Evolutionary conservation across 2,888 invertebrate species (phyloP), one percentile per base, ranked within the genome.

Genomic region (Scaeva pyrastri): DNA sequence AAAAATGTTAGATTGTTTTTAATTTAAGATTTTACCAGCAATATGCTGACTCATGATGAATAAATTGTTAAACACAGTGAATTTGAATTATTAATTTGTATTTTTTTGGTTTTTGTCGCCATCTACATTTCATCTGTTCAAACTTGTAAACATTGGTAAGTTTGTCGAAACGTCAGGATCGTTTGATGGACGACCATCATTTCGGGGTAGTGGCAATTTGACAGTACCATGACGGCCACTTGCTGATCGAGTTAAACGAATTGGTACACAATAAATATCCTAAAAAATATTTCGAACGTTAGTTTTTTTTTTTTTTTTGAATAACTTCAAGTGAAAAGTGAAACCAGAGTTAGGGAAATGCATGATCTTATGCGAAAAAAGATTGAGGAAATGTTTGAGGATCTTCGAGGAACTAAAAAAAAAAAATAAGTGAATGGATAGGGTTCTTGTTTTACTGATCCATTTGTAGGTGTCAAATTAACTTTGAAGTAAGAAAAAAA

Each of bases 261-360:
- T 74, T 70, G 86, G 86, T 21, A 86, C 50, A 43, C 82, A 82
- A 71, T 82, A 82, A 58, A 86, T 86, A n/a, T 2, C 58, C 19
- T 74, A 43, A 79, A 73, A 82, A 55, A 77, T 12, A 60, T 0
- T 48, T 21, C 2, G 19, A 23, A 58, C 11, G 16, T 31, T 45
- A 31, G 8, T 31, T 31, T 31, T 31, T 31, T 8, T 31, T 31
- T 31, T 31, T 31, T 31, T 31, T 8, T 31, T 31, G 31, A 31
- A n/a, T n/a, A n/a, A n/a, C n/a, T n/a, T n/a, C 5, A 31, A 31
- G 5, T 7, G 31, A 31, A 31, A 8, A 31, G 31, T 1, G 12
- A 50, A 14, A 21, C 19, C 11, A 39, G 5, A 14, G n/a, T n/a
- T 31, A 21, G 64, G 26, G 26, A 21, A 36, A 50, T 68, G 58